Evolutionary conservation across 2,888 invertebrate species (phyloP), one percentile per base, ranked within the genome.

Genomic region (Lysandra bellargus): DNA sequence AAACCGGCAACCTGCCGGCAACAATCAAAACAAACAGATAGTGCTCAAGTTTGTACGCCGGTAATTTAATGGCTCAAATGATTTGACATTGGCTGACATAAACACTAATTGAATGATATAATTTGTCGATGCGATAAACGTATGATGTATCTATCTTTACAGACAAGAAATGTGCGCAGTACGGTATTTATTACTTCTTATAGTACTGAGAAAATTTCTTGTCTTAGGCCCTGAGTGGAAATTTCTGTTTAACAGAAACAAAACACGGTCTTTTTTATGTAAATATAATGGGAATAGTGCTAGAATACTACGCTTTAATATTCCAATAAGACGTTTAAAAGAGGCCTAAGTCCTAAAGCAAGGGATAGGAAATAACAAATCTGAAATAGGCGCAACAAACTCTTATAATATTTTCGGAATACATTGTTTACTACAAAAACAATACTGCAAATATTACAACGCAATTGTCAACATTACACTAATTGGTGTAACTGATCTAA

Each of bases 61-160:
- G 12, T 69, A 69, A 69, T 37, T 33, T 5, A 69, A 14, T 69
- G 69, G 5, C 69, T 69, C 12, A 69, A 69, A 37, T 69, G 69
- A 69, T 69, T 33, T 69, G 69, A 69, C 69, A 69, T 69, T 69
- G 69, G 33, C 33, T 37, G 14, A 33, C 69, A 37, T 69, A 69
- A 33, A 69, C 33, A 69, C 33, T 69, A 69, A 69, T 69, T 69
- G 69, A 69, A 69, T 69, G 69, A 69, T 69, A 69, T 69, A 69
- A 69, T 69, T 69, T 69, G 69, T 69, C 33, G 23, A 61, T 61
- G 61, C 61, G 61, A 61, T 61, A 23, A 57, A 17, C 57, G 57
- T 61, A 61, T 23, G 61, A 61, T 61, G 23, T 23, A 61, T 61
- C 23, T 61, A 23, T 9, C 9, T 49, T 49, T 49, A 49, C 9